phyloP scores from a whole-genome alignment of 53 echinoderm and acorn worm genomes.

The Astropecten irregularis region DNA sequence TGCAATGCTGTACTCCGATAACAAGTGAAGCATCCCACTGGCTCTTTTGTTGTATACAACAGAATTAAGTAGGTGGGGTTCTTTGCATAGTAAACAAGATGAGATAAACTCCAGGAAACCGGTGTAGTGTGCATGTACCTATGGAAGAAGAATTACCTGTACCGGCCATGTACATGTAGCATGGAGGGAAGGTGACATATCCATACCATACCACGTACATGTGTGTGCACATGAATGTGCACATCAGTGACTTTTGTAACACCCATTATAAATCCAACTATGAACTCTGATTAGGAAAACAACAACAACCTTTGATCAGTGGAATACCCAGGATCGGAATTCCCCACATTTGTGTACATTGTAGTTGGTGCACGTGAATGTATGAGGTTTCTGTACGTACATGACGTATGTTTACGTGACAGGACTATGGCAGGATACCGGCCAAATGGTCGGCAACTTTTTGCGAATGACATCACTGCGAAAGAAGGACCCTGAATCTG shows the following conservation, averaged over 20 bases:
- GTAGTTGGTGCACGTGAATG: background rate
- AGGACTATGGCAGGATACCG: constrained; percentile 17
- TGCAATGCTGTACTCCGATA: background rate
- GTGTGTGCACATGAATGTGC: too few relatives aligned
- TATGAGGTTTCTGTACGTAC: background rate
- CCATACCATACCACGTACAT: too few relatives aligned
- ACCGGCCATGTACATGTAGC: too few relatives aligned
- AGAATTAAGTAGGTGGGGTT: too few relatives aligned
- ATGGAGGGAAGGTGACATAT: too few relatives aligned
- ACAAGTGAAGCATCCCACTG: background rate
- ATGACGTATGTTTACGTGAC: constrained; percentile 53
- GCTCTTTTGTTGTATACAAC: background rate
- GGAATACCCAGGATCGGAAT: background rate
- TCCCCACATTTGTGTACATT: too few relatives aligned
- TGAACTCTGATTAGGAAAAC: background rate
- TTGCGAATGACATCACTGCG: constrained; percentile 34
- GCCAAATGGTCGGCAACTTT: constrained; percentile 33
- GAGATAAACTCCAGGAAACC: too few relatives aligned
- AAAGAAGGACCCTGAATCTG: constrained; percentile 7
- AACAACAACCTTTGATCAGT: background rate
- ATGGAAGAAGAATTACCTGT: too few relatives aligned
- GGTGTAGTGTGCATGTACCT: too few relatives aligned
- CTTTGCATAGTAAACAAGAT: too few relatives aligned
- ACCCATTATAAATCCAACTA: too few relatives aligned
- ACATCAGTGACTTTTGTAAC: too few relatives aligned